Conservation (phyloP, 37 sponge, comb jelly and placozoan genomes). For the Bolinopsis microptera region DNA sequence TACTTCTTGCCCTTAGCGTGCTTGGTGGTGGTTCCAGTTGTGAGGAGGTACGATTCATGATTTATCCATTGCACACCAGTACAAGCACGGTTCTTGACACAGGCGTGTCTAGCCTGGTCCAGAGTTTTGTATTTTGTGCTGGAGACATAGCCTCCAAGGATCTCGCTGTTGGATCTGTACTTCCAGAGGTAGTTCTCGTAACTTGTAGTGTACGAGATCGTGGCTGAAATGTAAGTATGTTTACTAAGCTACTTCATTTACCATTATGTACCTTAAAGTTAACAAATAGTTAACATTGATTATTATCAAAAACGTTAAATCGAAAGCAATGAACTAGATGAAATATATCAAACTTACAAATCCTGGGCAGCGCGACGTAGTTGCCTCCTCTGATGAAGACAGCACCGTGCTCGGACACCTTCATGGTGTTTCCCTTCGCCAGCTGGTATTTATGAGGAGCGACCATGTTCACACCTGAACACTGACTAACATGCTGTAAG, state of each 20-base stretch:
- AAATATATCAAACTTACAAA: not conserved
- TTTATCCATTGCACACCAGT: constrained; percentile 3
- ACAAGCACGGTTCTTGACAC: not conserved
- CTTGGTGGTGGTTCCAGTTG: not conserved
- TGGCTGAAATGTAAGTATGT: not conserved
- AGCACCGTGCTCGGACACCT: not conserved
- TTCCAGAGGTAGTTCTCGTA: constrained; percentile 2
- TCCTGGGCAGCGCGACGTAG: not conserved
- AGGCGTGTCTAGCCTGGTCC: not conserved
- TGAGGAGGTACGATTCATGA: not conserved
- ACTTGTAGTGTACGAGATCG: not conserved
- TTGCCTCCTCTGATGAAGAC: not conserved
- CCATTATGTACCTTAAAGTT: too few relatives aligned
- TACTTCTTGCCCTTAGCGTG: not conserved
- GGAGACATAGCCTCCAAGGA: not conserved
- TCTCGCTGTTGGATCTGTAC: constrained; percentile 12
- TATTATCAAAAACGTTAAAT: not conserved
- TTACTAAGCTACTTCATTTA: too few relatives aligned
- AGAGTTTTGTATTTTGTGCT: constrained; percentile 8
- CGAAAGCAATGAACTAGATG: not conserved
- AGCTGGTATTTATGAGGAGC: not conserved
- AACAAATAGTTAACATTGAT: too few relatives aligned
- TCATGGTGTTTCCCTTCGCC: not conserved
- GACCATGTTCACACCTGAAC: not conserved
- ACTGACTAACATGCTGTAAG: not conserved